Base-by-base conservation (phyloP, 1,140 invertebrate genomes). In the Aphaenogaster rudis region DNA sequence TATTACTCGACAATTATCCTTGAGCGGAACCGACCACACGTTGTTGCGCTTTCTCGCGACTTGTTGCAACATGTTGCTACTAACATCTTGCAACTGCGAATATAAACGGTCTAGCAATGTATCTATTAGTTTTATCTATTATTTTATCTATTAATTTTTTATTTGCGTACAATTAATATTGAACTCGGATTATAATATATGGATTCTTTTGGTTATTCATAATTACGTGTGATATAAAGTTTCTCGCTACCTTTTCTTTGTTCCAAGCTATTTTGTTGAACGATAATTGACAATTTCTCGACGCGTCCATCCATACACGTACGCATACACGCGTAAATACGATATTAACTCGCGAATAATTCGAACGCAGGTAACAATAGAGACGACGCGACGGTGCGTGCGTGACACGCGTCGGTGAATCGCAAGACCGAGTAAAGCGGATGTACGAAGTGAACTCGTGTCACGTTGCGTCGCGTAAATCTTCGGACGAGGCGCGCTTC, bases 401-500 rank as follows among this genome's bases (percentile, higher is more conserved):
- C 17, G 11, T 42, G 39, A 52, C 21, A 72, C 11, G 61, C 45
- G 42, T 66, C 67, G 81, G 61, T 48, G 64, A 66, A 33, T 42
- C 64, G 63, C 21, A 61, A 50, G 15, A 21, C 11, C 48, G 33
- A 17, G 52, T n/a, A 33, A 71, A 78, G 42, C 87, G 87, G 77
- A 88, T 45, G 42, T 59, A 86, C 59, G 57, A 11, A 61, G 61
- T 36, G 21, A 69, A 7, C 39, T 57, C 48, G 52, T 13, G 36
- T 71, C 61, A 67, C 36, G 50, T 54, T 69, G 36, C n/a, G 13
- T 33, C 67, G 67, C 48, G 88, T 90, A 66, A 87, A 89, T 89
- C 84, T 78, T 48, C 48, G 74, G n/a, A 21, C 52, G 54, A 72
- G 50, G 1, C 15, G 82, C 3, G 4, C 82, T 87, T 91, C 88